Evolutionary conservation across 2,888 invertebrate genomes (phyloP).

Genomic region (Myathropa florea): DNA sequence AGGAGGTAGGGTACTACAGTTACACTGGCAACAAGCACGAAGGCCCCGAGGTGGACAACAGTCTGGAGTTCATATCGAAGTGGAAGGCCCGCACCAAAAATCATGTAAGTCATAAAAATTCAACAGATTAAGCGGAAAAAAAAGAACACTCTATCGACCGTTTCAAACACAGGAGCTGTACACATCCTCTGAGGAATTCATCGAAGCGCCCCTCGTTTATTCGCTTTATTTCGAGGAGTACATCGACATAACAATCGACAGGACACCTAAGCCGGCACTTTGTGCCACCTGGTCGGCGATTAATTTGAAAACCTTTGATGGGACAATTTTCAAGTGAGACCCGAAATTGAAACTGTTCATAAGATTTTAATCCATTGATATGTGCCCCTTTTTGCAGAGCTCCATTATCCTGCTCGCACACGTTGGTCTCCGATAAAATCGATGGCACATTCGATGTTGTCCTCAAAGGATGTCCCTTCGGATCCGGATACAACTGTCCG

Average conservation of each 20-base stretch:
- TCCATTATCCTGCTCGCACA: conserved; percentile 88
- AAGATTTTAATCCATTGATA: neutral
- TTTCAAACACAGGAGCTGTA: conserved; percentile 71
- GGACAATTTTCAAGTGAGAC: conserved; percentile 86
- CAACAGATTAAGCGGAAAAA: neutral
- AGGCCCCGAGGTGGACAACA: conserved; percentile 4
- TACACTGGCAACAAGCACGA: conserved; percentile 9
- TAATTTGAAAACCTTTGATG: conserved; percentile 93
- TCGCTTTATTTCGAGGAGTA: conserved; percentile 76
- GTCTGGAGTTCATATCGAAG: conserved; percentile 43
- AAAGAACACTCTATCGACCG: neutral
- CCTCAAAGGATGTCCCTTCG: conserved; percentile 82
- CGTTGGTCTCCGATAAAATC: conserved; percentile 86
- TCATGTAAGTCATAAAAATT: conserved; percentile 29
- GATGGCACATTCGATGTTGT: conserved; percentile 88
- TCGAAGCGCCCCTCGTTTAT: conserved; percentile 74
- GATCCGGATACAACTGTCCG: conserved; percentile 82
- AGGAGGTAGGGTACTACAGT: conserved; percentile 19
- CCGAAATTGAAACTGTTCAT: neutral
- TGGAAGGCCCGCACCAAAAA: conserved; percentile 46
- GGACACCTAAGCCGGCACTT: conserved; percentile 84
- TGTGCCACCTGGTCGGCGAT: conserved; percentile 91
- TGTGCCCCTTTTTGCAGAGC: conserved; percentile 82
- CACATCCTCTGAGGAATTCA: conserved; percentile 77
- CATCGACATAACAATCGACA: conserved; percentile 75